Conservation (phyloP, 2,113 vertebrate genomes). For the Mugil cephalus region DNA sequence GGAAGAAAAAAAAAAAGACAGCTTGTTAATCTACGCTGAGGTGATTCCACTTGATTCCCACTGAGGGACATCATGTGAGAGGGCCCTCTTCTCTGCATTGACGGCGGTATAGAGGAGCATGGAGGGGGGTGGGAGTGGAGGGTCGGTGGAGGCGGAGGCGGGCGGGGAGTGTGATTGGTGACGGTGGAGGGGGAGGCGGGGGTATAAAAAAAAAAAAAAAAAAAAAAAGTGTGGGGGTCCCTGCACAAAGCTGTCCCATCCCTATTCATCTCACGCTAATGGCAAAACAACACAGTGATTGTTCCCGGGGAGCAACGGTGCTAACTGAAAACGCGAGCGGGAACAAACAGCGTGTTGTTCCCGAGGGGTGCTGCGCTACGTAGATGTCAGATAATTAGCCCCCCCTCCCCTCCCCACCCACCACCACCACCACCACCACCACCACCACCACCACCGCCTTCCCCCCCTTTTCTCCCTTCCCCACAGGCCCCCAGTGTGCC, state of each 20-base stretch:
- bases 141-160: constrained; percentile 21
- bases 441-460: no score
- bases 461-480: constrained; percentile 23
- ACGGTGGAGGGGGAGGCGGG: constrained; percentile 18
- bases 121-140: constrained; percentile 20
- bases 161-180: constrained; percentile 43
- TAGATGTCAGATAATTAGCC: constrained; percentile 85
- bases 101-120: constrained; percentile 48
- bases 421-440: no score
- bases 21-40: constrained; percentile 42
- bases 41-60: constrained; percentile 62
- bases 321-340: constrained; percentile 80
- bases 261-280: constrained; percentile 85
- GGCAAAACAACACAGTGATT: constrained; percentile 84
- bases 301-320: constrained; percentile 79
- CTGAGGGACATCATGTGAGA: constrained; percentile 53
- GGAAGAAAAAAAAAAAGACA: constrained; percentile 3
- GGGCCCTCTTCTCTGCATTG: constrained; percentile 45
- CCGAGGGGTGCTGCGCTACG: constrained; percentile 75
- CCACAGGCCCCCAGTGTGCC: constrained; percentile 58
- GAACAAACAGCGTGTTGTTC: constrained; percentile 84
- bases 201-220: no score
- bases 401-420: constrained; percentile 37
- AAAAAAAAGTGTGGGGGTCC: constrained; percentile 55
- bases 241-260: constrained; percentile 82